These are phyloP conservation scores for Gastrophryne carolinensis DNA, from an alignment of 2,797 vertebrate genomes.

Conservation along the genomic window DNA sequence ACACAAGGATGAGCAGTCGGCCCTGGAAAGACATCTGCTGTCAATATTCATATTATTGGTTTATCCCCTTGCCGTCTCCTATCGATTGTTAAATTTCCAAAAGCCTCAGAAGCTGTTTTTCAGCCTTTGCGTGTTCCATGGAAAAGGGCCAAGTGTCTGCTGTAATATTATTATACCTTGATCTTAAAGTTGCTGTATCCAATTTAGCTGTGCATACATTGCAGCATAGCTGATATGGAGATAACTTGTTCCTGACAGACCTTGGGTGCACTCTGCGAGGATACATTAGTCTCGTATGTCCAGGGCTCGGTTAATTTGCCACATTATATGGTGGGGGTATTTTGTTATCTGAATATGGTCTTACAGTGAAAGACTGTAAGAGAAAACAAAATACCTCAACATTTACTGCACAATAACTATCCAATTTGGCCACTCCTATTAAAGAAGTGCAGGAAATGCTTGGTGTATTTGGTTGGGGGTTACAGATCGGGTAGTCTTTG, in stretches of 20 bases:
- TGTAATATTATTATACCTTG: conserved; percentile 45
- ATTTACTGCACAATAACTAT: too few species aligned
- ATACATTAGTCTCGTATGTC: neutral
- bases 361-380: too few species aligned
- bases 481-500: too few species aligned
- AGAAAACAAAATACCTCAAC: too few species aligned
- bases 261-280: neutral
- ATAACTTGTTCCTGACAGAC: conserved; percentile 12
- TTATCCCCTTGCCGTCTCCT: conserved; percentile 28
- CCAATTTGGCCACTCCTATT: too few species aligned
- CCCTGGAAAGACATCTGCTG: neutral
- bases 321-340: neutral
- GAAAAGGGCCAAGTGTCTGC: conserved; percentile 35
- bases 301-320: neutral
- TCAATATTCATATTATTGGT: conserved; percentile 12
- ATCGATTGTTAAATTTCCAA: conserved; percentile 45
- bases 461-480: too few species aligned
- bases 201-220: conserved; percentile 23
- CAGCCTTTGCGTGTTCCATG: conserved; percentile 2
- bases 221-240: neutral
- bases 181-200: conserved; percentile 49
- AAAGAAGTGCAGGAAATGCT: too few species aligned
- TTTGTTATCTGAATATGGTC: too few species aligned
- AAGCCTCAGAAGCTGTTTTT: conserved; percentile 37
- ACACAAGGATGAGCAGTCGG: neutral